A percentile compares a stretch with the other conserved stretches of the same genome.
These are phyloP conservation scores for Drosophila paramelanica DNA, from an alignment of 2,888 invertebrate genomes.

Conservation along the genomic window DNA sequence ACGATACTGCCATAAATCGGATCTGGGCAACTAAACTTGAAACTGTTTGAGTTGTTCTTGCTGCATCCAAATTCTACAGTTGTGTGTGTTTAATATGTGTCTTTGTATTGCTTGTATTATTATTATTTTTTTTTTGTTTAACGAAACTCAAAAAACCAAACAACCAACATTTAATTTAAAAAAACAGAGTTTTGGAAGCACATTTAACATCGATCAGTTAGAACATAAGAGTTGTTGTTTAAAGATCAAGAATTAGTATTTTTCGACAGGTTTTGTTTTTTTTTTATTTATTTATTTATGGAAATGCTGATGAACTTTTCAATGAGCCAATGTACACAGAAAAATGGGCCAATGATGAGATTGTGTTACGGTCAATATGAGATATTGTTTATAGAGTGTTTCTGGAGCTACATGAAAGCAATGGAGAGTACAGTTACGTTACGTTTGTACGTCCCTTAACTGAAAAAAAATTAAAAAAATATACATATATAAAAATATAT, in stretches of 20 bases:
- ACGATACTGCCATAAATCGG: conserved; percentile 4
- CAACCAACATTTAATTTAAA: conserved; percentile 51
- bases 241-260: conserved; percentile 35
- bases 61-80: conserved; percentile 9
- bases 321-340: conserved; percentile 54
- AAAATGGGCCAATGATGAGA: conserved; percentile 32
- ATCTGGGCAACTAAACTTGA: background rate
- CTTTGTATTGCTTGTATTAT: conserved; percentile 10
- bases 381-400: conserved; percentile 4
- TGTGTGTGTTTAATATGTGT: conserved; percentile 35
- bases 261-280: conserved; percentile 22
- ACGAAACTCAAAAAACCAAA: conserved; percentile 45
- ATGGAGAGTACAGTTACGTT: background rate
- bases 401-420: background rate
- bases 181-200: conserved; percentile 73
- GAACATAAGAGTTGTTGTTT: conserved; percentile 59
- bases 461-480: too few species aligned
- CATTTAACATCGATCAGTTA: conserved; percentile 74
- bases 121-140: conserved; percentile 13
- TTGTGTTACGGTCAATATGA: background rate
- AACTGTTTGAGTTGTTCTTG: conserved; percentile 8
- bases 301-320: conserved; percentile 37
- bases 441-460: too few species aligned
- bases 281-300: conserved; percentile 39
- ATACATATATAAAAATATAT: too few species aligned